phyloP scores from a whole-genome alignment of 2,888 invertebrate species.

The Volucella zonaria region DNA sequence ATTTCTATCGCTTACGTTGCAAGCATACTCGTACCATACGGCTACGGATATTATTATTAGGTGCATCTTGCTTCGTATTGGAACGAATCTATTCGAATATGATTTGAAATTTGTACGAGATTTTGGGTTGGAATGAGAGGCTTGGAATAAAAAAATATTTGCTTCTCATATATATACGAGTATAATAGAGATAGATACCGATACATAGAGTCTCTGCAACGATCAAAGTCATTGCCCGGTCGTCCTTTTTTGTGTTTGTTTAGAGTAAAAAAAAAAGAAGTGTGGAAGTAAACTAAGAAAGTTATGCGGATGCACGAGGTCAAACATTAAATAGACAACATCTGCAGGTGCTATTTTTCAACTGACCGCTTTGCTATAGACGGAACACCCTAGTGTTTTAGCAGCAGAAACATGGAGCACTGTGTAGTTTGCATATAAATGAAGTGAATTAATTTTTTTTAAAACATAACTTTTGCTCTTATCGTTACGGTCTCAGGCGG shows the following conservation, averaged over 20 bases:
- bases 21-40: background rate
- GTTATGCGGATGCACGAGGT: background rate
- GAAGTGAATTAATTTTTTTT: too few relatives aligned
- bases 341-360: conserved; percentile 53
- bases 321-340: conserved; percentile 15
- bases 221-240: conserved; percentile 70
- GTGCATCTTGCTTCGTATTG: conserved; percentile 1
- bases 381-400: background rate
- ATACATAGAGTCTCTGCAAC: conserved; percentile 5
- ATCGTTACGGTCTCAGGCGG: too few relatives aligned
- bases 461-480: too few relatives aligned
- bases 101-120: conserved; percentile 64
- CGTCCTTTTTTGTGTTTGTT: conserved; percentile 55
- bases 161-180: conserved; percentile 51
- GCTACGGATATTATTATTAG: too few relatives aligned
- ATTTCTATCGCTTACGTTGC: conserved; percentile 55
- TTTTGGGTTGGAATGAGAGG: conserved; percentile 63
- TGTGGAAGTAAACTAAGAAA: conserved; percentile 8
- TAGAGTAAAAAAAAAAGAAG: background rate
- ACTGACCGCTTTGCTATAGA: background rate
- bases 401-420: too few relatives aligned
- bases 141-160: conserved; percentile 55
- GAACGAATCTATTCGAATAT: conserved; percentile 61
- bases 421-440: too few relatives aligned
- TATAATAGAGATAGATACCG: background rate